phyloP scores from a whole-genome alignment of 2,797 vertebrate genomes.

The Petrocephalus sullivani region DNA sequence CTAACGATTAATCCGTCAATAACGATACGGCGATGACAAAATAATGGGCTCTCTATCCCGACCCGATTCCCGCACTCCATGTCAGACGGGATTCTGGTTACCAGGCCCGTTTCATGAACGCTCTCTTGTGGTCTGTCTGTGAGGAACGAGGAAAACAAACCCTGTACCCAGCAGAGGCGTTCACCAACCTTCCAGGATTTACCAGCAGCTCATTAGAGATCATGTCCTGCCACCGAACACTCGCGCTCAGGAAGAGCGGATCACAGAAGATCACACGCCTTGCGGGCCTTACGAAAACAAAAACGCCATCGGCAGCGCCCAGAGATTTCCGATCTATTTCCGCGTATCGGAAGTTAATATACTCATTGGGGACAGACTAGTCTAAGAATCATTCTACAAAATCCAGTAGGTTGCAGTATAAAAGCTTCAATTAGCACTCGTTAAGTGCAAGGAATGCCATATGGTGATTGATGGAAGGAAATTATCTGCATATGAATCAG shows the following conservation, averaged over 20 bases:
- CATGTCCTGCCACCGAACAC: background rate
- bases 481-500: background rate
- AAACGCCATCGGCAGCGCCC: background rate
- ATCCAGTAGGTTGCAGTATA: background rate
- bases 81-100: background rate
- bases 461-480: background rate
- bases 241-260: background rate
- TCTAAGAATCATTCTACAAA: background rate
- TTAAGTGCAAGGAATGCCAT: background rate
- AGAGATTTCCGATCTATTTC: background rate
- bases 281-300: background rate
- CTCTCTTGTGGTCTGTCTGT: background rate
- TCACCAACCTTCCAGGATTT: background rate
- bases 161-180: background rate
- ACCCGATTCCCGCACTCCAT: background rate
- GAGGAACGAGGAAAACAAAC: background rate
- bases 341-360: background rate
- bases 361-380: background rate
- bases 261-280: background rate
- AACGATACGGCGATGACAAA: background rate
- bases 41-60: background rate
- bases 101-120: background rate
- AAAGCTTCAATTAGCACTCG: background rate
- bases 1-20: conserved; percentile 20
- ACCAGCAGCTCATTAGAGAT: background rate